Evolutionary conservation across 2,888 invertebrate species (phyloP), one percentile per base, ranked within the genome.

Genomic region (Megastigmus dorsalis): DNA sequence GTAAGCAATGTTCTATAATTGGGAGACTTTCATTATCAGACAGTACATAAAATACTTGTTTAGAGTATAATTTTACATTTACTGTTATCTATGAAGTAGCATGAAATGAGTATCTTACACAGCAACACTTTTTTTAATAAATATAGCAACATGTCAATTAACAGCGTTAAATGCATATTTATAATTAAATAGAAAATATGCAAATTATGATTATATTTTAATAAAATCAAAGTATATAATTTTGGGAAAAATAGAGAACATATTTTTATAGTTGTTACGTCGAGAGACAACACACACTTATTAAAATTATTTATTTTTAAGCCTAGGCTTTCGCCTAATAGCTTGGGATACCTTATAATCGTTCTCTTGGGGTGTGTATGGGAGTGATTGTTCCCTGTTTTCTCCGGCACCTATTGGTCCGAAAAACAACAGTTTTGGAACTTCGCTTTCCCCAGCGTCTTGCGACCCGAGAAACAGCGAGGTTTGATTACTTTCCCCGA

Each of bases 241-340:
- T 43, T 26, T 67, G 60, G 33, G 45, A 66, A 60, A 30, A 43
- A 36, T 52, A 60, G 5, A 33, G 28, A 67, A 67, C 26, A 54
- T 60, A 6, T 69, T 45, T 50, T 62, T 43, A 66, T 60, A 75
- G 71, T 68, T n/a, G n/a, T n/a, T n/a, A n/a, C n/a, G n/a, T n/a
- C n/a, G n/a, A n/a, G n/a, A n/a, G n/a, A n/a, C n/a, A n/a, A n/a
- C n/a, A n/a, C n/a, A n/a, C n/a, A n/a, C n/a, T n/a, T n/a, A n/a
- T n/a, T n/a, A n/a, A n/a, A n/a, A n/a, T n/a, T n/a, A n/a, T n/a
- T n/a, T n/a, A n/a, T n/a, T n/a, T n/a, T n/a, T n/a, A n/a, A n/a
- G n/a, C n/a, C n/a, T n/a, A n/a, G n/a, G n/a, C n/a, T n/a, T n/a
- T n/a, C n/a, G n/a, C n/a, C n/a, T n/a, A n/a, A n/a, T n/a, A n/a